phyloP scores from a whole-genome alignment of 2,113 vertebrate species.

The Eira barbara region DNA sequence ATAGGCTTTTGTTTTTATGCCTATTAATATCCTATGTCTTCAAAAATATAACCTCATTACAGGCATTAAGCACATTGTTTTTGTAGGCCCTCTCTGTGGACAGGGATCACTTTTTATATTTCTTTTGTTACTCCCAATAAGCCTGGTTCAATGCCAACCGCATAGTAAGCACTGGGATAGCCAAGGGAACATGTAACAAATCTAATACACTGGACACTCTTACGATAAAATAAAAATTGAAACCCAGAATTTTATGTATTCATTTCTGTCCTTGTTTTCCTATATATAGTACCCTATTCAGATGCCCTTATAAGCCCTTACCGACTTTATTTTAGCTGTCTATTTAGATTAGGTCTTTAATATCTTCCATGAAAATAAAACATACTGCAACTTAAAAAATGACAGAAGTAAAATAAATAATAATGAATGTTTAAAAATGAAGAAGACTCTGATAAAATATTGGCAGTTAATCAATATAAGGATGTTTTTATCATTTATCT shows the following conservation, averaged over 20 bases:
- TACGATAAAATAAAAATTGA: background rate
- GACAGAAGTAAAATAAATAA: background rate
- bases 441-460: background rate
- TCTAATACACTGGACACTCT: background rate
- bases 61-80: background rate
- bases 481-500: background rate
- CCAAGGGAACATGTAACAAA: background rate
- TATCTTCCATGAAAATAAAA: background rate
- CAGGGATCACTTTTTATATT: background rate
- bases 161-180: background rate
- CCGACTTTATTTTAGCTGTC: background rate
- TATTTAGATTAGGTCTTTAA: background rate
- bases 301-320: background rate
- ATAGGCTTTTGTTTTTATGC: background rate
- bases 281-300: background rate
- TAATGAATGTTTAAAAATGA: background rate
- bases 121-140: background rate
- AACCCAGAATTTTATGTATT: background rate
- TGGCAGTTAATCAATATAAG: background rate
- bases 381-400: background rate
- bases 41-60: background rate
- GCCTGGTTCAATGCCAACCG: background rate
- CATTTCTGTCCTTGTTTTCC: conserved; percentile 7
- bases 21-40: background rate
- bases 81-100: background rate